Evolutionary conservation across 2,113 vertebrate genomes (phyloP).

Genomic region (Willisornis vidua): DNA sequence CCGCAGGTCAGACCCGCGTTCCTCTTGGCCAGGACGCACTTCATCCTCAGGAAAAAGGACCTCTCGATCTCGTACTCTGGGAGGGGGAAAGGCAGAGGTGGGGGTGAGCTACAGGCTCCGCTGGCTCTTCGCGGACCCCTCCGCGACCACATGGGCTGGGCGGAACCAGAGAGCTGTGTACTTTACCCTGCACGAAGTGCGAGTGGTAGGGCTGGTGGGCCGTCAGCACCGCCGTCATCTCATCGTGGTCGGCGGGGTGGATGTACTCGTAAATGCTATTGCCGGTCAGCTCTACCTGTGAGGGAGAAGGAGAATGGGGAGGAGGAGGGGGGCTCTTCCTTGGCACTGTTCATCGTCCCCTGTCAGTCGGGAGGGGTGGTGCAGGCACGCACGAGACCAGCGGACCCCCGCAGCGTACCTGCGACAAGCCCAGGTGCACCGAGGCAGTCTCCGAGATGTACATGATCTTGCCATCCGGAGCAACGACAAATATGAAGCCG

Average conservation of each 20-base stretch:
- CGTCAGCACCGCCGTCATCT: conserved; percentile 95
- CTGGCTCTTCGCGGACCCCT: not conserved
- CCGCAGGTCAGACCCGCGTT: conserved; percentile 96
- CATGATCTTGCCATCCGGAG: conserved; percentile 99
- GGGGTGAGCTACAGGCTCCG: not conserved
- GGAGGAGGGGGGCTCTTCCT: not conserved
- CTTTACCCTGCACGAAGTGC: conserved; percentile 94
- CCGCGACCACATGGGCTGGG: not conserved
- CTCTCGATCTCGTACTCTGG: conserved; percentile 96
- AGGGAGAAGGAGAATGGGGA: conserved; percentile 5
- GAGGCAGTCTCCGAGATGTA: conserved; percentile 99
- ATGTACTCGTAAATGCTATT: conserved; percentile 99
- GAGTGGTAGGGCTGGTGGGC: conserved; percentile 97
- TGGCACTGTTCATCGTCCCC: not conserved
- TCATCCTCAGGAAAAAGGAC: conserved; percentile 97
- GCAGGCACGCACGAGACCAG: no score
- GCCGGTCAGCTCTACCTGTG: conserved; percentile 97
- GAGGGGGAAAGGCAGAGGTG: not conserved
- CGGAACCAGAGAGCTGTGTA: no score
- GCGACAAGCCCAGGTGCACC: conserved; percentile 95
- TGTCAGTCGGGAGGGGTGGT: not conserved
- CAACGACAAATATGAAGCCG: conserved; percentile 98
- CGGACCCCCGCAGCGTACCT: conserved; percentile 76
- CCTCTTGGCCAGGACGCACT: conserved; percentile 95
- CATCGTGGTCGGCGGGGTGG: conserved; percentile 95